Evolutionary conservation across 2,888 invertebrate species (phyloP).

Genomic region (Cantharis rufa): DNA sequence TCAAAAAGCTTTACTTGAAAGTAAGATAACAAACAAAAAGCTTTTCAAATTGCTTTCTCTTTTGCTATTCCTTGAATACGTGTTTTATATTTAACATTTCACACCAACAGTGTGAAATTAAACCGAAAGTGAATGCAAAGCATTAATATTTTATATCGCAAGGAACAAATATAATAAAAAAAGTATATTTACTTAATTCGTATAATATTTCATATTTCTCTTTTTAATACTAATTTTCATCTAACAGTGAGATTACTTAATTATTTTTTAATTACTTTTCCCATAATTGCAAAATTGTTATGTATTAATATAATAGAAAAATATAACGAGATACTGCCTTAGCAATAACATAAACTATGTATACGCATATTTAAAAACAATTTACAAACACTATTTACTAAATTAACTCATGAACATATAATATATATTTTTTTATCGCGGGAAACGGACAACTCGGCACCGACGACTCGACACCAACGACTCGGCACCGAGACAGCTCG

Average conservation of each 20-base stretch:
- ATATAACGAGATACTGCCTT: no score
- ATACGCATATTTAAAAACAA: no score
- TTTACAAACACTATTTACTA: no score
- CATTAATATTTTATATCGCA: neutral
- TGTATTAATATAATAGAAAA: no score
- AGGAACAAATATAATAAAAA: neutral
- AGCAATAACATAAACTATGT: no score
- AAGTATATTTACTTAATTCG: neutral
- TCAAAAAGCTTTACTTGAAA: neutral
- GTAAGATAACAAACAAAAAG: neutral
- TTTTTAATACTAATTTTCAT: neutral
- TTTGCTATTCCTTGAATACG: neutral
- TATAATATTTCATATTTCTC: neutral
- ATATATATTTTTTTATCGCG: no score
- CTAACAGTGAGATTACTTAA: neutral
- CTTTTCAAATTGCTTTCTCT: neutral
- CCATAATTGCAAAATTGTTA: no score
- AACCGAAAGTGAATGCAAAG: neutral
- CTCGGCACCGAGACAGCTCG: no score
- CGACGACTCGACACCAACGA: no score
- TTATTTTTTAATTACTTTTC: neutral
- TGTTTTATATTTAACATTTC: neutral
- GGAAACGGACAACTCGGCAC: no score
- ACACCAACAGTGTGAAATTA: neutral
- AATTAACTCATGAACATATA: no score